Evolutionary conservation across 2,797 vertebrate genomes (phyloP).

Genomic region (Alcedo quadribrachys): DNA sequence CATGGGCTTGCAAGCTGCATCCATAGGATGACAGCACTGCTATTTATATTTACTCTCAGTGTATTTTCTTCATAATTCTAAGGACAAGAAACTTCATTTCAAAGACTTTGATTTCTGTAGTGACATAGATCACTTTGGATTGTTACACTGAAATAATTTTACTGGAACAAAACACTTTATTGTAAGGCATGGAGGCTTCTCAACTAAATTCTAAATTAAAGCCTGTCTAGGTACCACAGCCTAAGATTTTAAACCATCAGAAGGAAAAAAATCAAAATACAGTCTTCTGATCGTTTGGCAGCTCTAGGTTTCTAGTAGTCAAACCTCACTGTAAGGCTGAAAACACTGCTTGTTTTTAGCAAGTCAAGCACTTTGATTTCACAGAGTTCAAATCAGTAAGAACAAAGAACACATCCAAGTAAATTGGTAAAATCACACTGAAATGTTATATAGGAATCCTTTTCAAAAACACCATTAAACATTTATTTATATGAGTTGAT

Average conservation of each 20-base stretch:
- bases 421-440: not conserved
- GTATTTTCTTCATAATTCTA: not conserved
- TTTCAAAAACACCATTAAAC: not conserved
- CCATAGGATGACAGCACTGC: not conserved
- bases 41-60: not conserved
- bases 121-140: not conserved
- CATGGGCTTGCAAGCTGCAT: not conserved
- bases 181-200: not conserved
- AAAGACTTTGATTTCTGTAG: not conserved
- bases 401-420: not conserved
- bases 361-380: not conserved
- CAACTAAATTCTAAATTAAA: not conserved
- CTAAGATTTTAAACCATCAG: not conserved
- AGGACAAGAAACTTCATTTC: not conserved
- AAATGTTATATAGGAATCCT: not conserved
- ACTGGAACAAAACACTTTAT: conserved; percentile 1
- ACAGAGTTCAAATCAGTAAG: conserved; percentile 18
- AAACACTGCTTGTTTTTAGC: not conserved
- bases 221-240: not conserved
- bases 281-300: not conserved
- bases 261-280: not conserved
- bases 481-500: not conserved
- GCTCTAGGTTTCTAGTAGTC: not conserved
- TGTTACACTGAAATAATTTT: not conserved
- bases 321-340: not conserved